These are phyloP conservation scores for Ophioninae sp. DNA, from an alignment of 2,888 invertebrate species.

Conservation along the genomic window DNA sequence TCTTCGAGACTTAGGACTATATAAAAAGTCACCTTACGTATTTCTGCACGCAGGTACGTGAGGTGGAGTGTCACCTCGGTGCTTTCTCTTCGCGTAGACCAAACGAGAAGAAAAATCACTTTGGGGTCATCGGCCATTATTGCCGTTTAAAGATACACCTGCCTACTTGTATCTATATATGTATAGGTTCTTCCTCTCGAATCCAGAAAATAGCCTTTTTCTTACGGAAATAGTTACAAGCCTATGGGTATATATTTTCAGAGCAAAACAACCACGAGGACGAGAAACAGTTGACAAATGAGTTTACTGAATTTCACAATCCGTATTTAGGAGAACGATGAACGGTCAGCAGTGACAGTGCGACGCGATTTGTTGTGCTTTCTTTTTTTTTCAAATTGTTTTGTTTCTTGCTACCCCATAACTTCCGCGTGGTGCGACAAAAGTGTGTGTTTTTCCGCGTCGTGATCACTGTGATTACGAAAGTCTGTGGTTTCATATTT, in stretches of 20 bases:
- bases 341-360: constrained; percentile 23
- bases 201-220: neutral
- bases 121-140: constrained; percentile 46
- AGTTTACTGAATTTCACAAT: constrained; percentile 3
- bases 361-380: neutral
- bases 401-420: neutral
- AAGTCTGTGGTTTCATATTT: constrained; percentile 2
- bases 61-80: constrained; percentile 23
- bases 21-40: constrained; percentile 13
- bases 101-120: constrained; percentile 45
- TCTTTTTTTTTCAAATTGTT: neutral
- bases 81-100: constrained; percentile 49
- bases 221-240: neutral
- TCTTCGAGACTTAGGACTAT: constrained; percentile 7
- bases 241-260: neutral
- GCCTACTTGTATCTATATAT: neutral
- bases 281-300: neutral
- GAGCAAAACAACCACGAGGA: neutral
- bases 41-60: neutral
- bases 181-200: neutral
- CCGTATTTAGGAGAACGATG: neutral
- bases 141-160: constrained; percentile 3
- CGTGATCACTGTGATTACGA: constrained; percentile 19
- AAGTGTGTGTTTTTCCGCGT: constrained; percentile 2
- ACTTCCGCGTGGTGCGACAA: neutral